Conservation (phyloP, 1,140 invertebrate species). For the Brachionus rubens region DNA sequence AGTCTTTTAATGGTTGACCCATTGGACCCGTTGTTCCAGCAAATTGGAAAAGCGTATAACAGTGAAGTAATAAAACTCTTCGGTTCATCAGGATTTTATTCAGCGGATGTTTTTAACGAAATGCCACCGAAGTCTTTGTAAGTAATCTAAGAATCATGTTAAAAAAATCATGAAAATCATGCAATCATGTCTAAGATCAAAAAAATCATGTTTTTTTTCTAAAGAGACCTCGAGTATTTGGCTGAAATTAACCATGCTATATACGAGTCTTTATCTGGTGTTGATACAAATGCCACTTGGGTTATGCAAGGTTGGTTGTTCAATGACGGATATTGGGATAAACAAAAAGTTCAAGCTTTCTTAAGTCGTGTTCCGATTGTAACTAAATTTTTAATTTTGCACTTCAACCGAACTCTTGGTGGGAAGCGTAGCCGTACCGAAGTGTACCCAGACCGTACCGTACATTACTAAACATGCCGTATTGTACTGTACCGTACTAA, state of each 20-base stretch:
- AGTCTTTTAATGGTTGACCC: constrained; percentile 70
- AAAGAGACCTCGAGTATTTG: constrained; percentile 50
- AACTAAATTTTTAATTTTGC: too few relatives aligned
- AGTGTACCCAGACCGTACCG: too few relatives aligned
- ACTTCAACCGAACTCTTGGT: too few relatives aligned
- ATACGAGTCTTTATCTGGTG: constrained; percentile 68
- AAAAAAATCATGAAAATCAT: too few relatives aligned
- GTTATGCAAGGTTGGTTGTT: constrained; percentile 86
- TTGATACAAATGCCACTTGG: constrained; percentile 71
- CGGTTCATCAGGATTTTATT: constrained; percentile 79
- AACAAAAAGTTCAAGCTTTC: constrained; percentile 68
- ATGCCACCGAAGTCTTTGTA: constrained; percentile 65
- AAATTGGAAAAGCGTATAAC: constrained; percentile 64
- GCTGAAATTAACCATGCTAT: constrained; percentile 67
- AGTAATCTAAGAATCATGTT: not conserved
- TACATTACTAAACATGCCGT: too few relatives aligned
- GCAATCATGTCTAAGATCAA: constrained; percentile 41
- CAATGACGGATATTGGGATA: constrained; percentile 70
- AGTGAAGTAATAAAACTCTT: constrained; percentile 59
- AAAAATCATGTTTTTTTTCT: constrained; percentile 66
- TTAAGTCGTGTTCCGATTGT: constrained; percentile 70
- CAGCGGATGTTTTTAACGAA: constrained; percentile 88
- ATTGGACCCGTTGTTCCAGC: constrained; percentile 71
- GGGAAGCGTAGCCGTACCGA: too few relatives aligned
- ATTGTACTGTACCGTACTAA: too few relatives aligned